Evolutionary conservation across 2,888 invertebrate species (phyloP), one percentile per base, ranked within the genome.

Genomic region (Autographa pulchrina): DNA sequence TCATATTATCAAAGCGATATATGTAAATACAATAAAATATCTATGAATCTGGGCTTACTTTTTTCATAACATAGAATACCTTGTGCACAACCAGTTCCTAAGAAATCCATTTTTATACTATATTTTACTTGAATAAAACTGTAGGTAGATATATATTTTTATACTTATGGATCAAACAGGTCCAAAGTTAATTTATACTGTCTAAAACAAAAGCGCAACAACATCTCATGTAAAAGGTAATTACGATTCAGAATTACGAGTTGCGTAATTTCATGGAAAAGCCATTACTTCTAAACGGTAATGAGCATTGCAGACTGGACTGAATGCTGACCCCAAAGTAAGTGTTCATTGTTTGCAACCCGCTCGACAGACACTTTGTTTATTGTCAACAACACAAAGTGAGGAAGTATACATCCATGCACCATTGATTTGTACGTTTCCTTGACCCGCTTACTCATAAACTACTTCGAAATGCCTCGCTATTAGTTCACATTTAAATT

Each of bases 381-480:
- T 87, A 90, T 92, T 92, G 91, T 91, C 82, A 83, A 80, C 75
- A 79, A 85, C 77, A 91, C 91, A 92, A 92, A 91, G 92, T 84
- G 78, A 86, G 92, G 92, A 92, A 92, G 90, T 88, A 81, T 84
- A 79, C 81, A 84, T 85, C 83, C 83, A 82, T 83, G 83, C 82
- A 78, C 80, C 84, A 88, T 84, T 85, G 84, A 73, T 78, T 80
- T 74, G 72, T 79, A 66, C 75, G 65, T 81, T 80, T 73, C 83
- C 84, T 81, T 84, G 85, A 80, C 81, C 82, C 14, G 43, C 32
- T 72, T 75, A 65, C 52, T 68, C 70, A 62, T 76, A 78, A 81
- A 81, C 63, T 18, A 63, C 61, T 59, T 60, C 70, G 69, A 70
- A 77, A 79, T 74, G 58, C 66, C 48, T 64, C 67, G 41, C 62